Evolutionary conservation across 2,113 vertebrate genomes (phyloP).

Genomic region (Trogon surrucura): DNA sequence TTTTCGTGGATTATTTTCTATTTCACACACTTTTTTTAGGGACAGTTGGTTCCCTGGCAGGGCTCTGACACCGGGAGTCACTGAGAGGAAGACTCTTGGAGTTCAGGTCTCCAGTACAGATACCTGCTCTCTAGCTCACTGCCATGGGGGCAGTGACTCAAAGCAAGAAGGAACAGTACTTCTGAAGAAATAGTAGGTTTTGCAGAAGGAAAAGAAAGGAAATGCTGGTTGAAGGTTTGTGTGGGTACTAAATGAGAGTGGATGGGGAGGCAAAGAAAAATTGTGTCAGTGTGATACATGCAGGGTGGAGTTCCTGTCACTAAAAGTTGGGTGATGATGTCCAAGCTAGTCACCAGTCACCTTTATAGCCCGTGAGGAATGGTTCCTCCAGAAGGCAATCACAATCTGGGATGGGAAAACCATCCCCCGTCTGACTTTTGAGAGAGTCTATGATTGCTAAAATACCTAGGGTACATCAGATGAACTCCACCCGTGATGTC

Average conservation of each 20-base stretch:
- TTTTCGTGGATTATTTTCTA: neutral
- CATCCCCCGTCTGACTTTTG: neutral
- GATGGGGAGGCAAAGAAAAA: neutral
- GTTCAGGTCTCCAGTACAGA: neutral
- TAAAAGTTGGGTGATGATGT: neutral
- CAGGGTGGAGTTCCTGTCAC: neutral
- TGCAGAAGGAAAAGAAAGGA: neutral
- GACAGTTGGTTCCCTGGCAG: neutral
- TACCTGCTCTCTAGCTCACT: neutral
- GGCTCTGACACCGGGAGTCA: neutral
- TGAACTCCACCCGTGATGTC: neutral
- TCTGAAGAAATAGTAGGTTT: neutral
- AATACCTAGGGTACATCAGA: neutral
- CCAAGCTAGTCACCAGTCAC: neutral
- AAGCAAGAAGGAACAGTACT: neutral
- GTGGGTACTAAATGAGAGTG: fast-evolving
- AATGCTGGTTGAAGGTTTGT: no score
- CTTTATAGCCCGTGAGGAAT: neutral
- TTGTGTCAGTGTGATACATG: fast-evolving
- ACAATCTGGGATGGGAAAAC: neutral
- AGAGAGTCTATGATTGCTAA: neutral
- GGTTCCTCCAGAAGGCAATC: neutral
- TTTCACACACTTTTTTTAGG: neutral
- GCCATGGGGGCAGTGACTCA: neutral
- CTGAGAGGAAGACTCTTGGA: neutral